phyloP scores from a whole-genome alignment of 2,797 vertebrate genomes.

The Hirundo rustica region DNA sequence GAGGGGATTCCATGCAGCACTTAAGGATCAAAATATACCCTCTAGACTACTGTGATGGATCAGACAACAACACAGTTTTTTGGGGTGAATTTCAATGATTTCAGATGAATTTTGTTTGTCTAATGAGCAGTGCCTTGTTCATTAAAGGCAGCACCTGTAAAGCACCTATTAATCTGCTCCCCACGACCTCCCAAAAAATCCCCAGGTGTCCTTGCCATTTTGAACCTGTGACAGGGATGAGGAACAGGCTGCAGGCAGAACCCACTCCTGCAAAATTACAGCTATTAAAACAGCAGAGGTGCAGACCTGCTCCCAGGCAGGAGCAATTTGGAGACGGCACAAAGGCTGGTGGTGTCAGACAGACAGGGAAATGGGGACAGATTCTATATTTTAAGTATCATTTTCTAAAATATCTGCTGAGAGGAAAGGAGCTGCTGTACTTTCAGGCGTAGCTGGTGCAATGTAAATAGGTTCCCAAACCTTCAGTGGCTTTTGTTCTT shows the following conservation, averaged over 20 bases:
- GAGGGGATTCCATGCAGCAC: background rate
- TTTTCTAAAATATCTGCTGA: slow-evolving; percentile 12
- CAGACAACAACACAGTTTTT: background rate
- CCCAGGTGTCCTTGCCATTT: background rate
- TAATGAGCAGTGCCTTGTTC: background rate
- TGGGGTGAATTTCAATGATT: background rate
- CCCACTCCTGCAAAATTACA: background rate
- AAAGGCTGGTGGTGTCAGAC: background rate
- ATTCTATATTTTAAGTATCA: background rate
- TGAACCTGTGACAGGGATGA: background rate
- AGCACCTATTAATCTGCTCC: background rate
- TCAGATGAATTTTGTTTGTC: background rate
- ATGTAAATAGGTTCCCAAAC: background rate
- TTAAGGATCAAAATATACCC: background rate
- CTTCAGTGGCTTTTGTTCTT: slow-evolving; percentile 44
- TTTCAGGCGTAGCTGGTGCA: background rate
- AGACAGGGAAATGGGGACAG: background rate
- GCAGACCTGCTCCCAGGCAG: background rate
- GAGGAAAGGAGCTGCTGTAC: slow-evolving; percentile 10
- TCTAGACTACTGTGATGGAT: background rate
- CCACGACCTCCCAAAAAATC: rapidly evolving
- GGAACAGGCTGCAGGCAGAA: background rate
- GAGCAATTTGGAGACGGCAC: background rate
- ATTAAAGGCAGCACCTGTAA: background rate
- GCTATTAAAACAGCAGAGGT: background rate